Evolutionary conservation across 2,888 invertebrate genomes (phyloP), one percentile per base, ranked within the genome.

Genomic region (Girardia tigrina): DNA sequence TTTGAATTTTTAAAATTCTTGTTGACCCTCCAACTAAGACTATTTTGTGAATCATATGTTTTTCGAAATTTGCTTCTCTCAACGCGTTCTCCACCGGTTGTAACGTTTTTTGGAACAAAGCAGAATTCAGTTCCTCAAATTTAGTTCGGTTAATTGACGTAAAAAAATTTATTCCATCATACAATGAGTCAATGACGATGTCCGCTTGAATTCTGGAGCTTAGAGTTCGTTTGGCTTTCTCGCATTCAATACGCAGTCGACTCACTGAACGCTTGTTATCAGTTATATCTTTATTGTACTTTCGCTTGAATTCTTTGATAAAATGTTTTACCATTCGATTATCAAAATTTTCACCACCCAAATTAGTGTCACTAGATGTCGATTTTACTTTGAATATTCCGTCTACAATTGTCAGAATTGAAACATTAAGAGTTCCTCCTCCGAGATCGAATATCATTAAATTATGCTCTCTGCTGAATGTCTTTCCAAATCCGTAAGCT

Each of bases 281-380:
- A 29, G 79, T 77, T 73, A 84, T 82, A 78, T 84, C 84, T 75
- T 84, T 84, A 80, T 84, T 84, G 81, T 83, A 80, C 78, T 84
- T 84, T 8, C 83, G 78, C 79, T 84, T 83, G 80, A 84, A 84
- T 77, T 83, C 83, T 29, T 81, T 79, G 70, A 82, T 79, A 78
- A 84, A 84, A 79, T 82, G 82, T 78, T 82, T 82, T 36, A 84
- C 84, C n/a, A n/a, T n/a, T n/a, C n/a, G n/a, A n/a, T n/a, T n/a
- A n/a, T n/a, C n/a, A n/a, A n/a, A n/a, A n/a, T 93, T 92, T 86
- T 92, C 92, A 79, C 92, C 92, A 80, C 92, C 92, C 85, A 92
- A 88, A 82, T 88, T 93, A 89, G 88, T 94, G 90, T 94, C 93
- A 78, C 70, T 26, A 20, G 70, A 20, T 14, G 70, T 70, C n/a